Evolutionary conservation across 2,888 invertebrate species (phyloP).

Genomic region (Hydrotaea cyrtoneurina): DNA sequence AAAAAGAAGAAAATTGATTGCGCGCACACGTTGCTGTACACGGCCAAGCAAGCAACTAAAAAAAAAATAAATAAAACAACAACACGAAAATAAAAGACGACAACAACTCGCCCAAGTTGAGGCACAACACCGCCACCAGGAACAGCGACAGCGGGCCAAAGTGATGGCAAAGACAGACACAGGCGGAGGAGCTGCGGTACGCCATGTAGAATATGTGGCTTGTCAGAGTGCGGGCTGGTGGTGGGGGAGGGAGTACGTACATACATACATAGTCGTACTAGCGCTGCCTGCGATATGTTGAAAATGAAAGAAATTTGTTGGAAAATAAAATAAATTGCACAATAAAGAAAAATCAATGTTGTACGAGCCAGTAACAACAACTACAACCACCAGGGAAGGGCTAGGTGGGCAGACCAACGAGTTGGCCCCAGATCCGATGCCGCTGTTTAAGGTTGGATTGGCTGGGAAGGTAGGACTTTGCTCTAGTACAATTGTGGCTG

Average conservation of each 20-base stretch:
- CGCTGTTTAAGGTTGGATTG: too few relatives aligned
- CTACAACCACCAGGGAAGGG: constrained; percentile 31
- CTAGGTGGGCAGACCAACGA: constrained; percentile 38
- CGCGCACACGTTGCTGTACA: constrained; percentile 60
- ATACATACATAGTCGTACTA: neutral
- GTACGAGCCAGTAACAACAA: constrained; percentile 36
- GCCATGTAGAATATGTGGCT: too few relatives aligned
- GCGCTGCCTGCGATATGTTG: constrained; percentile 34
- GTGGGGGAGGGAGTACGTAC: constrained; percentile 1
- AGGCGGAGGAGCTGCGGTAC: too few relatives aligned
- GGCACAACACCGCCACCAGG: neutral
- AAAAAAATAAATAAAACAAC: neutral
- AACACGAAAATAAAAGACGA: constrained; percentile 21
- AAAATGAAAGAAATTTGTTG: constrained; percentile 74
- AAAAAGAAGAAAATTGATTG: constrained; percentile 65
- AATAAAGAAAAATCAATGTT: constrained; percentile 67
- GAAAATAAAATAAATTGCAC: constrained; percentile 71
- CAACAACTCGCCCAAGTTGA: constrained; percentile 19
- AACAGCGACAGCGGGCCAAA: neutral
- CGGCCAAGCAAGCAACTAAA: constrained; percentile 60
- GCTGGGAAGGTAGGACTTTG: too few relatives aligned
- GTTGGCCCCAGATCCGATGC: constrained; percentile 13
- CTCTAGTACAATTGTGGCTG: too few relatives aligned
- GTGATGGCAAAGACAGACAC: too few relatives aligned
- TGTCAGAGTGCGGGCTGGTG: neutral